Evolutionary conservation across 1,140 invertebrate genomes (phyloP).

Genomic region (Arctopsyche grandis): DNA sequence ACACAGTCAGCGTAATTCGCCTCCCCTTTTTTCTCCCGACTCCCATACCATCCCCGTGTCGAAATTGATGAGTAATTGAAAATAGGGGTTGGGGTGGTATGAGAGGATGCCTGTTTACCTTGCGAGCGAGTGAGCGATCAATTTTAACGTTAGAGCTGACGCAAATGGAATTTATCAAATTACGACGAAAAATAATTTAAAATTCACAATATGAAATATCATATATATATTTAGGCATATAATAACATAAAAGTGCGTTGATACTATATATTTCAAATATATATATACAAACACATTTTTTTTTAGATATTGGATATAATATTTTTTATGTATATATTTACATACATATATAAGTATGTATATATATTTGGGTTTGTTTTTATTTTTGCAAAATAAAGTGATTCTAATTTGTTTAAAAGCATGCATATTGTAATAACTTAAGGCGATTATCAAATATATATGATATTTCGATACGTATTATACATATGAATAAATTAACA

Average conservation of each 20-base stretch:
- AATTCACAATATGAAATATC: conserved; percentile 4
- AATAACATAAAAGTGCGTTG: background rate
- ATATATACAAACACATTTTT: background rate
- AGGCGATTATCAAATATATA: too few species aligned
- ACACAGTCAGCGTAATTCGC: conserved; percentile 10
- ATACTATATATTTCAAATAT: background rate
- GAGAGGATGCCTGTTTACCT: background rate
- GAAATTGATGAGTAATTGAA: conserved; percentile 29
- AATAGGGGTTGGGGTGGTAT: background rate
- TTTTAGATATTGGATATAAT: background rate
- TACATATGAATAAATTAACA: too few species aligned
- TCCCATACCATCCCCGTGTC: background rate
- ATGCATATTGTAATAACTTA: too few species aligned
- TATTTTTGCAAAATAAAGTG: too few species aligned
- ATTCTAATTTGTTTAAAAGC: too few species aligned
- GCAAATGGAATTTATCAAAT: conserved; percentile 22
- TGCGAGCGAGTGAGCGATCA: background rate
- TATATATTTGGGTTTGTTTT: too few species aligned
- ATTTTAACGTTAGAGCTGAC: conserved; percentile 19
- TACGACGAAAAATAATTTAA: conserved; percentile 7
- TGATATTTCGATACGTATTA: too few species aligned
- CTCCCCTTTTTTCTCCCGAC: background rate
- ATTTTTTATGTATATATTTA: too few species aligned
- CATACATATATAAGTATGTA: too few species aligned
- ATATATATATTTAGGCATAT: background rate